Base-by-base conservation (phyloP, 2,113 vertebrate species). In the Pterophyllum scalare region DNA sequence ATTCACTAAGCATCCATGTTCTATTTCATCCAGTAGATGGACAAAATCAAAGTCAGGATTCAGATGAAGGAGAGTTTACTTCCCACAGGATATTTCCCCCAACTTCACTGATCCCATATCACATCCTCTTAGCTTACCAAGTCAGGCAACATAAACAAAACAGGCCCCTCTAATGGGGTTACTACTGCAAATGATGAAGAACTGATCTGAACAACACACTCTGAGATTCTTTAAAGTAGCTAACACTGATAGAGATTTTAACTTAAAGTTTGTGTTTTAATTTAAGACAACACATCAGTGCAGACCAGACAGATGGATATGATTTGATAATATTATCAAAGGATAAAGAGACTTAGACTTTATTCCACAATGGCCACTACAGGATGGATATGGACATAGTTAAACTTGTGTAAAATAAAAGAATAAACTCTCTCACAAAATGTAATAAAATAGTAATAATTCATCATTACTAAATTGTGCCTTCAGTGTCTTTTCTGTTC, bases 21-120 rank as follows among this genome's bases (percentile, higher is more conserved):
- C 77, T 14, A 61, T 49, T n/a, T 35, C 2, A 33, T 81, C 35
- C 49, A 14, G 15, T 54, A 72, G 46, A 54, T 72, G 46, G 83
- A 49, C 62, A 40, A 22, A 78, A 84, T 89, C 81, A 82, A 75
- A 89, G 83, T 40, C 81, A 24, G 33, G 77, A 79, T 67, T 88
- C 80, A 59, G 1, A 82, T 67, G 43, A 84, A 79, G 70, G 31
- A 77, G 49, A 52, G 20, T 19, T 70, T 59, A 84, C 87, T 89
- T 89, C 87, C 80, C 83, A 12, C 11, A 58, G 76, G 87, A 81
- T 43, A n/a, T 70, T 77, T 77, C 59, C 52, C 58, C 43, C 15
- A 13, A 19, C 52, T 72, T 79, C 78, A 38, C 57, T 67, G 46
- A 74, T 79, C 76, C 49, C 43, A 38, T 11, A 26, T 17, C 26